phyloP scores from a whole-genome alignment of 1,140 invertebrate species.

The Drosophila suzukii region DNA sequence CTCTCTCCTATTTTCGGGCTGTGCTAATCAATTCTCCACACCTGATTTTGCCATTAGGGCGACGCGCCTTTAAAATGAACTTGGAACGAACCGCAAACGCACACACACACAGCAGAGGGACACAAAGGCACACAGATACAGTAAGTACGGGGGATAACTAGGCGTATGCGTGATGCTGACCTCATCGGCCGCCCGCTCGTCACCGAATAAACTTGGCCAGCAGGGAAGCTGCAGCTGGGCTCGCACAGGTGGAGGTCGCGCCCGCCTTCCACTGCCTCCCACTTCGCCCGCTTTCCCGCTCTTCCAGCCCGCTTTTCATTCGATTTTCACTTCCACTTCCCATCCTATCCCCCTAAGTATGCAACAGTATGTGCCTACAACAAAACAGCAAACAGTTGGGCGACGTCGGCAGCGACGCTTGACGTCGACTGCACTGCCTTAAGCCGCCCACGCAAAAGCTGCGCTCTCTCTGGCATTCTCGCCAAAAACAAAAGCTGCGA shows the following conservation, averaged over 20 bases:
- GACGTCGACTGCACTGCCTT: slow-evolving; percentile 42
- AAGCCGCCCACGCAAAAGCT: slow-evolving; percentile 79
- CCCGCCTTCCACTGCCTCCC: neutral
- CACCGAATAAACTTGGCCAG: slow-evolving; percentile 53
- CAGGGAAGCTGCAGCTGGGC: slow-evolving; percentile 41
- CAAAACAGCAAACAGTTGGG: slow-evolving; percentile 77
- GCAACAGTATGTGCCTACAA: slow-evolving; percentile 71
- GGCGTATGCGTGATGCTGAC: slow-evolving; percentile 52
- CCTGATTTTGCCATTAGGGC: slow-evolving; percentile 33
- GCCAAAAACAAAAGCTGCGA: slow-evolving; percentile 6
- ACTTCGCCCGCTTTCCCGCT: neutral
- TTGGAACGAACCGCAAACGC: slow-evolving; percentile 23
- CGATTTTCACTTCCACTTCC: neutral
- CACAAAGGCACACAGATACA: neutral
- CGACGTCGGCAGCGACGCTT: slow-evolving; percentile 51
- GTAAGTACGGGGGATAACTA: slow-evolving; percentile 3
- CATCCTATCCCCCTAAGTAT: slow-evolving; percentile 66
- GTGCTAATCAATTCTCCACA: slow-evolving; percentile 63
- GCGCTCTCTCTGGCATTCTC: slow-evolving; percentile 11
- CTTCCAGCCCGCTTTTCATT: neutral
- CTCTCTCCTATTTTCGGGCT: slow-evolving; percentile 20
- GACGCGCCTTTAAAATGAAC: slow-evolving; percentile 56
- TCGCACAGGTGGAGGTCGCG: slow-evolving; percentile 38
- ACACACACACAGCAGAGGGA: neutral
- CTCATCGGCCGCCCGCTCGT: slow-evolving; percentile 60